phyloP scores from a whole-genome alignment of 2,888 invertebrate species.

The Drosophila meridionalis region DNA sequence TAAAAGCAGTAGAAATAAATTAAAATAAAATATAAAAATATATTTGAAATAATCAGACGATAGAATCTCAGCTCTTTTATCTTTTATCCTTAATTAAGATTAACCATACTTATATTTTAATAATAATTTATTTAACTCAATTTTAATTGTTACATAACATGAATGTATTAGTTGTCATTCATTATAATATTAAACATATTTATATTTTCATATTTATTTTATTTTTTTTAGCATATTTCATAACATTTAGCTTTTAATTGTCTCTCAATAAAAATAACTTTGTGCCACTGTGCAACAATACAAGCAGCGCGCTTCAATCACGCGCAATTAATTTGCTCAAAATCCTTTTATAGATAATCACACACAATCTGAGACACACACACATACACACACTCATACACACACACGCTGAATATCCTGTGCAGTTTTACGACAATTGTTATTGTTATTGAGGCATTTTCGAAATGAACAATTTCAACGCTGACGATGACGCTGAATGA shows the following conservation, averaged over 20 bases:
- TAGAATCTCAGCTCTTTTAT: no score
- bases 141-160: no score
- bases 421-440: constrained; percentile 81
- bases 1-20: no score
- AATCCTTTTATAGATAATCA: constrained; percentile 82
- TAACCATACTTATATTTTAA: no score
- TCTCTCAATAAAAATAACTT: constrained; percentile 8
- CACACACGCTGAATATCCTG: constrained; percentile 61
- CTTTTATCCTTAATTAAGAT: no score
- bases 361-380: constrained; percentile 62
- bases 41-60: no score
- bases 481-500: constrained; percentile 75
- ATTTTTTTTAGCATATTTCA: not conserved
- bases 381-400: constrained; percentile 15
- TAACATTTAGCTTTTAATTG: constrained; percentile 23
- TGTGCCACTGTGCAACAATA: constrained; percentile 62
- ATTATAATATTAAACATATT: not conserved
- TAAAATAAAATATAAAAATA: no score
- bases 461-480: constrained; percentile 81
- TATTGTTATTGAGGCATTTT: constrained; percentile 82
- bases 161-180: no score
- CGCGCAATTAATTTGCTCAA: constrained; percentile 81
- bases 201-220: not conserved
- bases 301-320: constrained; percentile 74
- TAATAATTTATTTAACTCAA: no score